Conservation (phyloP, 2,113 vertebrate species). For the Ctenodactylus gundi region DNA sequence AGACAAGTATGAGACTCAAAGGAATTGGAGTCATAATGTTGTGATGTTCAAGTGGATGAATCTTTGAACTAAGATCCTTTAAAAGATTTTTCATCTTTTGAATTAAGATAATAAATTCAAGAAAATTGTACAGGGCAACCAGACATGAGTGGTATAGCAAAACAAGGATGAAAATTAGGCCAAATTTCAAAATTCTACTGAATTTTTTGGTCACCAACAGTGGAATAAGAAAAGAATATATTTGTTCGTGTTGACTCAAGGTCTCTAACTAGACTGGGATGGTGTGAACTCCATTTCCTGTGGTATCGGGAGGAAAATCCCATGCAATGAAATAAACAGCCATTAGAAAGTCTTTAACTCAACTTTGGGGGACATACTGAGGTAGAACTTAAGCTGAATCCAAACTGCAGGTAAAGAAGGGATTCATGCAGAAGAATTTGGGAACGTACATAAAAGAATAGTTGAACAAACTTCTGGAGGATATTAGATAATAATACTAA, state of each 20-base stretch:
- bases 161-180: background rate
- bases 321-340: background rate
- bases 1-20: background rate
- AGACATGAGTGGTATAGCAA: background rate
- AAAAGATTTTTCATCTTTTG: background rate
- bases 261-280: background rate
- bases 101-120: background rate
- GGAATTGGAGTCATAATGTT: background rate
- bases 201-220: background rate
- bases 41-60: background rate
- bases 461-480: background rate
- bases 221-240: background rate
- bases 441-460: background rate
- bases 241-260: background rate
- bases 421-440: background rate
- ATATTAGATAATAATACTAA: no score
- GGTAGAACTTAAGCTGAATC: background rate
- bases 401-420: background rate
- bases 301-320: background rate
- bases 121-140: background rate
- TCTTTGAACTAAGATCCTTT: background rate
- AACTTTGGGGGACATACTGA: background rate
- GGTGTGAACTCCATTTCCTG: background rate
- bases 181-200: background rate
- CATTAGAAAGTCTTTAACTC: background rate